Percentiles rank a stretch among this genome's conserved stretches.
phyloP scores from a whole-genome alignment of 2,888 invertebrate genomes.

The Gastracanthus pulcherrimus region DNA sequence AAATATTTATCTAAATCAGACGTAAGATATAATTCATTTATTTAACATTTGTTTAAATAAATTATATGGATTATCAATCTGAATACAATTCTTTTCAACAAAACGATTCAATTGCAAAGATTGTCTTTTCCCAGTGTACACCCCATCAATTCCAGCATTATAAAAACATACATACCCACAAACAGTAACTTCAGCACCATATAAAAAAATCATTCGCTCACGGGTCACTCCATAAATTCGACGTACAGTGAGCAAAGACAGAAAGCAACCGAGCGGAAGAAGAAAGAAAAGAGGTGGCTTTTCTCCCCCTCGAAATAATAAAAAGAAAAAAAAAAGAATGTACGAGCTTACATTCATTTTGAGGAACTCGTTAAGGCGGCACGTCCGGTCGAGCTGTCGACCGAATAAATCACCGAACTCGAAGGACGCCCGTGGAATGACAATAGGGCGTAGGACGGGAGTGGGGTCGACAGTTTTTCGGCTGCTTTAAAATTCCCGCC shows the following conservation, averaged over 20 bases:
- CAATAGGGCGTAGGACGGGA: conserved; percentile 33
- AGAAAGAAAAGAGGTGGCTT: background rate
- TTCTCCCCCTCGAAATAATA: too few relatives aligned
- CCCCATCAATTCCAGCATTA: background rate
- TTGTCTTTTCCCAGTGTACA: too few relatives aligned
- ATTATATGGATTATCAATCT: too few relatives aligned
- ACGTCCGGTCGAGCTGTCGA: conserved; percentile 54
- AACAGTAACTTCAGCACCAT: background rate
- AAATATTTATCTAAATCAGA: too few relatives aligned
- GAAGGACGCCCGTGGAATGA: conserved; percentile 48
- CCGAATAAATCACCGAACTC: conserved; percentile 55
- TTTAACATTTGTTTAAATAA: too few relatives aligned
- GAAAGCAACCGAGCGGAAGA: background rate
- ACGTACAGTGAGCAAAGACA: background rate
- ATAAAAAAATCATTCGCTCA: background rate
- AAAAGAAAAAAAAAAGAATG: background rate
- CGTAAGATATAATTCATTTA: too few relatives aligned
- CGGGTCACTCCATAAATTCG: background rate
- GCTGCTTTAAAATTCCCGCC: conserved; percentile 51
- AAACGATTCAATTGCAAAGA: too few relatives aligned
- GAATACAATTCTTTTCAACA: too few relatives aligned
- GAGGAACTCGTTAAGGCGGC: conserved; percentile 54
- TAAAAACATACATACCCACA: background rate
- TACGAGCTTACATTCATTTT: conserved; percentile 47
- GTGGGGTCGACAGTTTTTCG: conserved; percentile 47